Conservation (phyloP, 2,888 invertebrate genomes). For the Lasioglossum malachurum region DNA sequence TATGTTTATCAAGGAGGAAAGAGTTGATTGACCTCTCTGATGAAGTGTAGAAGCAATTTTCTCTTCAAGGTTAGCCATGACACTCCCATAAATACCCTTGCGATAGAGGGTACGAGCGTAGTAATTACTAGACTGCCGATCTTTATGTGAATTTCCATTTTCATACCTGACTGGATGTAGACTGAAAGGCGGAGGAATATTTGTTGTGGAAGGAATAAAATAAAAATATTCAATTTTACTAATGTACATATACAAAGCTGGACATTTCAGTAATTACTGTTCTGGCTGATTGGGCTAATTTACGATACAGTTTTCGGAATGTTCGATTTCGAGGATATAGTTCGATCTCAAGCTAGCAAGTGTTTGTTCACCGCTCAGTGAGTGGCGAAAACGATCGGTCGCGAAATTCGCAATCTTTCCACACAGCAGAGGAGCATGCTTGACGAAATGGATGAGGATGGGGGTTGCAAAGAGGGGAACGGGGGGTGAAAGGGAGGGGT, state of each 20-base stretch:
- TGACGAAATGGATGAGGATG: conserved; percentile 47
- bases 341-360: conserved; percentile 40
- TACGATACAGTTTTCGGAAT: too few species aligned
- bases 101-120: background rate
- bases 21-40: background rate
- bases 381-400: conserved; percentile 54
- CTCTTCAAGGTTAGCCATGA: background rate
- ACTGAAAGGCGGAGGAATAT: background rate
- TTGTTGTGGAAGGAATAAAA: background rate
- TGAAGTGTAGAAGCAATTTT: background rate
- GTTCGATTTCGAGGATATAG: too few species aligned
- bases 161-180: background rate
- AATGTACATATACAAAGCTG: too few species aligned
- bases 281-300: background rate
- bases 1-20: background rate
- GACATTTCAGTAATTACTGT: background rate
- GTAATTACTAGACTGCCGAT: background rate
- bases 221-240: too few species aligned
- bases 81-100: background rate
- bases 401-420: conserved; percentile 59
- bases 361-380: conserved; percentile 77
- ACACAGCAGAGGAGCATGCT: conserved; percentile 34
- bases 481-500: conserved; percentile 29
- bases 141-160: conserved; percentile 1
- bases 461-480: conserved; percentile 20